Conservation (phyloP, 2,888 invertebrate species). For the Melanchra persicariae region DNA sequence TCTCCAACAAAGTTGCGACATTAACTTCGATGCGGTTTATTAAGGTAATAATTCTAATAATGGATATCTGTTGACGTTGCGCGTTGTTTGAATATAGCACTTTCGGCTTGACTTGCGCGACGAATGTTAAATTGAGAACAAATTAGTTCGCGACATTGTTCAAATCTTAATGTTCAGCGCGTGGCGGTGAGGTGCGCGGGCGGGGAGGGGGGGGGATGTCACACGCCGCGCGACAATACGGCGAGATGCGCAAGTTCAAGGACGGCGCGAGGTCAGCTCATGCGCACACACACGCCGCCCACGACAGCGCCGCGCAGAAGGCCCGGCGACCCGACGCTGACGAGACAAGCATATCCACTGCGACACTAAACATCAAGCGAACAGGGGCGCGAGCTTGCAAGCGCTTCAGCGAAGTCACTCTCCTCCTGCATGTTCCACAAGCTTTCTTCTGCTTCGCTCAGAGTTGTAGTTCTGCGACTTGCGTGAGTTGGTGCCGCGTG, state of each 20-base stretch:
- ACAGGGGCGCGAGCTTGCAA: background rate
- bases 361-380: background rate
- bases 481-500: background rate
- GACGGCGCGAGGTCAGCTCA: conserved; percentile 12
- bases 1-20: conserved; percentile 41
- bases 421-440: background rate
- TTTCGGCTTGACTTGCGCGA: background rate
- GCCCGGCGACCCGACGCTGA: background rate
- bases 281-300: conserved; percentile 8
- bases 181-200: background rate
- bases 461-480: conserved; percentile 11
- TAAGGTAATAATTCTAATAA: conserved; percentile 20
- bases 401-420: background rate
- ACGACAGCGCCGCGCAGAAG: conserved; percentile 7
- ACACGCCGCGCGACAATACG: conserved; percentile 39
- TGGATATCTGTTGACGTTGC: conserved; percentile 13
- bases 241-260: conserved; percentile 65
- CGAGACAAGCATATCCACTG: background rate
- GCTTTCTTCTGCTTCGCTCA: background rate
- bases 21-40: conserved; percentile 8
- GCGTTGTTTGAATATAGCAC: conserved; percentile 3
- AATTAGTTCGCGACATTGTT: conserved; percentile 2
- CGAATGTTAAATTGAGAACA: conserved; percentile 13
- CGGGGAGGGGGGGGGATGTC: background rate
- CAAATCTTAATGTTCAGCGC: background rate